These are phyloP conservation scores for Urophycis tenuis DNA, from an alignment of 2,797 vertebrate species.

Conservation along the genomic window DNA sequence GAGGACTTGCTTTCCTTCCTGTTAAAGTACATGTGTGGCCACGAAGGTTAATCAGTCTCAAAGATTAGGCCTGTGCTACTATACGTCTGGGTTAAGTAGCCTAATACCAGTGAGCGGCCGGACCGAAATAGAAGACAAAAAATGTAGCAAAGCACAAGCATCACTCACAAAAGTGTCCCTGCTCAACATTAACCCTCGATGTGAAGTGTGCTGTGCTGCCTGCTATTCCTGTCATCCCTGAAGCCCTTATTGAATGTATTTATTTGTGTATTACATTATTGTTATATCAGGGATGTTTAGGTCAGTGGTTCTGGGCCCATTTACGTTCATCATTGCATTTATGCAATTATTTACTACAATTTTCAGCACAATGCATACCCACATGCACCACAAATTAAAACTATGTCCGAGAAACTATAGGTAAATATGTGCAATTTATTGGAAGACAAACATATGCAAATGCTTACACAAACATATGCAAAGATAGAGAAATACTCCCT, in stretches of 20 bases:
- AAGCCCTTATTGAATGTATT: neutral
- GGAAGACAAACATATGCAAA: neutral
- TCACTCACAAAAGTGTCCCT: neutral
- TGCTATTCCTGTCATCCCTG: neutral
- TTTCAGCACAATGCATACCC: neutral
- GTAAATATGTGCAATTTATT: neutral
- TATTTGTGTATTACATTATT: neutral
- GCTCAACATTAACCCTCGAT: neutral
- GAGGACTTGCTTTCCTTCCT: conserved; percentile 50
- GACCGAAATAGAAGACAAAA: conserved; percentile 22
- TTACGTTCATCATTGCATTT: neutral
- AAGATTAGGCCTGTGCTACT: conserved; percentile 54
- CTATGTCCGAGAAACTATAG: neutral
- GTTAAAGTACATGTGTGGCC: conserved; percentile 43
- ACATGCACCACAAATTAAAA: neutral
- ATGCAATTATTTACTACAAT: neutral
- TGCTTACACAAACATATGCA: neutral
- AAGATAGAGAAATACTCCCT: neutral
- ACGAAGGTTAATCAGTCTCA: conserved; percentile 61
- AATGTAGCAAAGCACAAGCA: neutral
- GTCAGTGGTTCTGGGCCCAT: neutral
- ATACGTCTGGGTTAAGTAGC: conserved; percentile 44
- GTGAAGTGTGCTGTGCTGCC: neutral
- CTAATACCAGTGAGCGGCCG: conserved; percentile 36
- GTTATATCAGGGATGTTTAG: neutral